Evolutionary conservation across 1,140 invertebrate species (phyloP).

Genomic region (Papilio polytes): DNA sequence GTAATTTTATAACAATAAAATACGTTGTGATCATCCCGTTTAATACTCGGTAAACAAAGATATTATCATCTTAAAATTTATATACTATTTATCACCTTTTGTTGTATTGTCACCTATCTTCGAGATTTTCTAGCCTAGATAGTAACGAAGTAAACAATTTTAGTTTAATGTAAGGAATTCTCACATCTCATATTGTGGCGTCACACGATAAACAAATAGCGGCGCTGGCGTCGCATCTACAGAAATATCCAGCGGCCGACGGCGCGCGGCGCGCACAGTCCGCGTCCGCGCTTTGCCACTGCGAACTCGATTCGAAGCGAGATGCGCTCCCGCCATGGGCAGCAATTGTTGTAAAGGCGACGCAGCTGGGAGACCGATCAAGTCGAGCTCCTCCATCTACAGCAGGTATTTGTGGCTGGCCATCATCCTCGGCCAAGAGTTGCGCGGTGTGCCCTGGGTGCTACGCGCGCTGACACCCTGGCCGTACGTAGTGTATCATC

Average conservation of each 20-base stretch:
- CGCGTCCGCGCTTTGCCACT: slow-evolving; percentile 58
- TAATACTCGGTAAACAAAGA: too few relatives aligned
- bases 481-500: slow-evolving; percentile 53
- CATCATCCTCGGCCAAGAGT: slow-evolving; percentile 63
- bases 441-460: slow-evolving; percentile 63
- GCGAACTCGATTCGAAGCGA: slow-evolving; percentile 69
- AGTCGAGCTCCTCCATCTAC: slow-evolving; percentile 73
- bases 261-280: slow-evolving; percentile 57
- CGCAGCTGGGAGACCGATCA: slow-evolving; percentile 68
- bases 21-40: too few relatives aligned
- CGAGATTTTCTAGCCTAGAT: not conserved
- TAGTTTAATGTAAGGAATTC: not conserved
- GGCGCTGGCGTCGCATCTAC: slow-evolving; percentile 67
- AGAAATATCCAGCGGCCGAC: slow-evolving; percentile 61
- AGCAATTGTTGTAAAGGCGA: slow-evolving; percentile 81
- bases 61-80: not conserved
- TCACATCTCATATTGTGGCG: slow-evolving; percentile 43
- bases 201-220: slow-evolving; percentile 55
- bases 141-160: not conserved
- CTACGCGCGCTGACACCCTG: slow-evolving; percentile 53
- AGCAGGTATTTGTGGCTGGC: slow-evolving; percentile 75
- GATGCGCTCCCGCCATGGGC: slow-evolving; percentile 77
- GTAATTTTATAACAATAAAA: too few relatives aligned
- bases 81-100: not conserved
- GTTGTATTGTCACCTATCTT: not conserved